phyloP scores from a whole-genome alignment of 1,140 invertebrate genomes.

The Zaprionus davidi region DNA sequence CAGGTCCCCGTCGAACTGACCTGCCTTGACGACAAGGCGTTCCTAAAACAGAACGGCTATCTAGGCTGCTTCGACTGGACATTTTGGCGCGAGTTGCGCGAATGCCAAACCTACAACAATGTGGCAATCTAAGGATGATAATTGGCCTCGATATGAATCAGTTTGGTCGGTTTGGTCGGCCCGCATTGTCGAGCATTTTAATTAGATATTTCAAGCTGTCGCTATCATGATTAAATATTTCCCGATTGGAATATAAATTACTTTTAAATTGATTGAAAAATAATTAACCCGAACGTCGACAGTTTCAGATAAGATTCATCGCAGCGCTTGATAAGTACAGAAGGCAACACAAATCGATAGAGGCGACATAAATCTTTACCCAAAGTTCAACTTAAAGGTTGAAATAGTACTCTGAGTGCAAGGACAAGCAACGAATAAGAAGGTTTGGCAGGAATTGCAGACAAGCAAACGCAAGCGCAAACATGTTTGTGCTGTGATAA shows the following conservation, averaged over 20 bases:
- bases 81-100: slow-evolving; percentile 49
- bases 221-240: slow-evolving; percentile 65
- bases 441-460: slow-evolving; percentile 56
- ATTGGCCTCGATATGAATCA: neutral
- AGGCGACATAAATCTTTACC: slow-evolving; percentile 37
- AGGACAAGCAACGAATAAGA: slow-evolving; percentile 17
- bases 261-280: slow-evolving; percentile 73
- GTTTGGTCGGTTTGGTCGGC: neutral
- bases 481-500: slow-evolving; percentile 28
- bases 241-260: slow-evolving; percentile 54
- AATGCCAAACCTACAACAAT: slow-evolving; percentile 31
- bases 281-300: slow-evolving; percentile 53
- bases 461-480: slow-evolving; percentile 31
- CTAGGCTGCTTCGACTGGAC: slow-evolving; percentile 61
- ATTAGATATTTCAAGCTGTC: slow-evolving; percentile 36
- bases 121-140: neutral
- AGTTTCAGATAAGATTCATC: slow-evolving; percentile 57
- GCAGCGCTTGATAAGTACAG: neutral
- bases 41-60: slow-evolving; percentile 52
- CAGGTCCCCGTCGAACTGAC: slow-evolving; percentile 26
- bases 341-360: slow-evolving; percentile 23
- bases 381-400: neutral
- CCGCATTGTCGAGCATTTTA: slow-evolving; percentile 41
- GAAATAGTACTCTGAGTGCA: neutral
- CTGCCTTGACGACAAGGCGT: slow-evolving; percentile 47